Conservation (phyloP, 2,888 invertebrate species). For the Microplitis deprimator region DNA sequence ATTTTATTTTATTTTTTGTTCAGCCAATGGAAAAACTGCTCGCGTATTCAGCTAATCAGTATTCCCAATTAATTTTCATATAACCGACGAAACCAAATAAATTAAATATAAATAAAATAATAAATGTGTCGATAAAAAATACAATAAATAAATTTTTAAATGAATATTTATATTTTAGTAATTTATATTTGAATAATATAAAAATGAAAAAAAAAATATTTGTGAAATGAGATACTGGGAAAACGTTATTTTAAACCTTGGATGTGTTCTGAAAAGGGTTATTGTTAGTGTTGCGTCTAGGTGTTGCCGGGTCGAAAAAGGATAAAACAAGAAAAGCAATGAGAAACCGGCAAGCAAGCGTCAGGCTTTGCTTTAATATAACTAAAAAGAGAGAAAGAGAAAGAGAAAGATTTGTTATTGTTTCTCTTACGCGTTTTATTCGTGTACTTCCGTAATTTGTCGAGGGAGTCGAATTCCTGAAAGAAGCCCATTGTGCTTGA, state of each 20-base stretch:
- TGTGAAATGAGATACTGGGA: background rate
- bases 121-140: conserved; percentile 3
- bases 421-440: conserved; percentile 52
- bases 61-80: conserved; percentile 43
- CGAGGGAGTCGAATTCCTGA: conserved; percentile 64
- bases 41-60: conserved; percentile 32
- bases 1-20: conserved; percentile 10
- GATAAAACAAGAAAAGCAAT: conserved; percentile 25
- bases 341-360: conserved; percentile 16
- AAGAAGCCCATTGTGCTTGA: conserved; percentile 60
- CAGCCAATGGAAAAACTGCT: conserved; percentile 26
- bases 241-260: background rate
- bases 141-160: background rate
- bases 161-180: background rate
- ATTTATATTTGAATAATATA: too few relatives aligned
- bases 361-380: background rate
- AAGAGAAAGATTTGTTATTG: conserved; percentile 53
- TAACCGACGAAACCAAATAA: conserved; percentile 18
- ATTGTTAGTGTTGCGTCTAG: conserved; percentile 52
- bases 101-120: conserved; percentile 43
- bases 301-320: conserved; percentile 25
- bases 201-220: too few relatives aligned
- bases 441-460: conserved; percentile 61
- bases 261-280: background rate
- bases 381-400: conserved; percentile 6